Conservation (phyloP, 2,888 invertebrate species). For the Yponomeuta plumbellus region DNA sequence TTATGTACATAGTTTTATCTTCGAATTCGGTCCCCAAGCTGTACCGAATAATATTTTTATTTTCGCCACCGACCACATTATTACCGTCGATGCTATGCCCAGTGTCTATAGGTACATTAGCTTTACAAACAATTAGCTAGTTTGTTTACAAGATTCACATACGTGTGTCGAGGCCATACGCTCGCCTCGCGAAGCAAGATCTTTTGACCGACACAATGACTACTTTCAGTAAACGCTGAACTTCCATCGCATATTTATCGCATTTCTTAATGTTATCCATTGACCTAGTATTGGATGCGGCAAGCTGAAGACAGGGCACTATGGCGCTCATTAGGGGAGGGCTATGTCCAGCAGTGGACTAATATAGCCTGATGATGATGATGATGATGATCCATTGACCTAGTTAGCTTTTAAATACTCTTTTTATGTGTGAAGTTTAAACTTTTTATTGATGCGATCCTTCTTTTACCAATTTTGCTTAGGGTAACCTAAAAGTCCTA, state of each 20-base stretch:
- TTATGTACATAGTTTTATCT: not conserved
- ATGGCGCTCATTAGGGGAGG: no score
- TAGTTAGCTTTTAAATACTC: not conserved
- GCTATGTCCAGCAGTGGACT: no score
- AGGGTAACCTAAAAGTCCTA: not conserved
- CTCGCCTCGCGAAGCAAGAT: not conserved
- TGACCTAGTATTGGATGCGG: conserved; percentile 12
- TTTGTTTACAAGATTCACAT: conserved; percentile 5
- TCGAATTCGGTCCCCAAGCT: not conserved
- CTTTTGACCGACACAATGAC: conserved; percentile 8
- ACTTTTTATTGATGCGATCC: not conserved
- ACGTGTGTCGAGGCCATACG: not conserved
- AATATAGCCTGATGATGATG: no score
- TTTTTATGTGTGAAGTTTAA: not conserved
- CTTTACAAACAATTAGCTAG: conserved; percentile 1
- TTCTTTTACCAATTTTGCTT: not conserved
- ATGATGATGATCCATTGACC: no score
- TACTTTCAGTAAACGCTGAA: not conserved
- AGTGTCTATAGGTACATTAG: not conserved
- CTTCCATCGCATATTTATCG: conserved; percentile 3
- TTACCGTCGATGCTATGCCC: not conserved
- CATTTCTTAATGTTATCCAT: not conserved
- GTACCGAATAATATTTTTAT: not conserved
- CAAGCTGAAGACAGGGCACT: no score
- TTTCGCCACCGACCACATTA: not conserved